Evolutionary conservation across 2,113 vertebrate genomes (phyloP), one percentile per base, ranked within the genome.

Genomic region (Dermatemys mawii): DNA sequence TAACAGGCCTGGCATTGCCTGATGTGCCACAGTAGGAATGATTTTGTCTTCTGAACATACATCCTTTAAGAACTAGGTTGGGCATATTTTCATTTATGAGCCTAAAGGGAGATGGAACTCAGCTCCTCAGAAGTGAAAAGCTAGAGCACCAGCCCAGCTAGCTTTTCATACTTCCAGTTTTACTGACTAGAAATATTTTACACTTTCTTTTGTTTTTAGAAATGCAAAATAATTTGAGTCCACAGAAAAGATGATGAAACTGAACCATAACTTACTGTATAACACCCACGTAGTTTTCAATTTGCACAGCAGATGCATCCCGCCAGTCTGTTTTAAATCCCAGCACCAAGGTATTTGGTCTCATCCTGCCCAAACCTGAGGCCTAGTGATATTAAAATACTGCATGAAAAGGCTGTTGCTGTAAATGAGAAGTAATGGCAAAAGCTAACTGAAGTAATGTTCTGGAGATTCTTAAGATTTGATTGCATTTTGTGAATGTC

Each of bases 321-420:
- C 97, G 99, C 99, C 99, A 99, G 95, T 99, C 98, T 90, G 92
- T 98, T 97, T 99, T 99, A 97, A 99, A 99, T 87, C 99, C 99
- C 7, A 99, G 97, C 98, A 99, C 99, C 88, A 99, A 92, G 44
- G 97, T 99, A 92, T 99, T 99, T 22, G 99, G 99, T 95, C 98
- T 99, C 98, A 99, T 98, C 92, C 99, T 98, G 26, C 99, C 99
- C 79, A 99, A 98, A 94, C 99, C 99, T 1, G 99, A 98, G 60
- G 99, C 99, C 99, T 99, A 96, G 83, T 55, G 86, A 89, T 55
- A 93, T 95, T 89, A 96, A 97, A 96, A 96, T n/a, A 92, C 53
- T 94, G 95, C 87, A 97, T 94, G 93, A 97, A 96, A 94, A 97
- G 80, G 88, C 92, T 85, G 97, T 96, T 92, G 90, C 53, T 60